Conservation (phyloP, 2,113 vertebrate species). For the Daubentonia madagascariensis region DNA sequence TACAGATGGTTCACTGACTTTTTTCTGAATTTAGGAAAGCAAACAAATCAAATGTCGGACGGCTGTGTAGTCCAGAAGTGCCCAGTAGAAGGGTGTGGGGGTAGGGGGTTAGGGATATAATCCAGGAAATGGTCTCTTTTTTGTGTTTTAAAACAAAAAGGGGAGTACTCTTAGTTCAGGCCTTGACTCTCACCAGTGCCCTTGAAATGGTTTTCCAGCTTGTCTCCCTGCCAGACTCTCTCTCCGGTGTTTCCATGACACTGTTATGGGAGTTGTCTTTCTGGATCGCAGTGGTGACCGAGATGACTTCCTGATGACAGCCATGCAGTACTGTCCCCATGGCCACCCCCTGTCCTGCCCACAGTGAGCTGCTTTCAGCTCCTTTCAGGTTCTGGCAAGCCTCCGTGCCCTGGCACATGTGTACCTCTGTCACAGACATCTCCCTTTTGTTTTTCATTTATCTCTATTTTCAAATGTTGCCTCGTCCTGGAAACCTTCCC, state of each 20-base stretch:
- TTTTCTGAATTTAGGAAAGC: not conserved
- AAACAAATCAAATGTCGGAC: not conserved
- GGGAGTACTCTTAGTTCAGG: not conserved
- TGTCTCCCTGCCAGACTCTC: not conserved
- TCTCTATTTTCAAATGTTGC: too few species aligned
- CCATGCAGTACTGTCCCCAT: fast-evolving
- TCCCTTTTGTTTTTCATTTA: not conserved
- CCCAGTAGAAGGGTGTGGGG: not conserved
- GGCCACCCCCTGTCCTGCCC: too few species aligned
- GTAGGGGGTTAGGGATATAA: too few species aligned
- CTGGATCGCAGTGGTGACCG: not conserved
- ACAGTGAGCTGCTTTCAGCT: not conserved
- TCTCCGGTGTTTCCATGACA: not conserved
- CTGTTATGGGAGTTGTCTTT: not conserved
- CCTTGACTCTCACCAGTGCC: too few species aligned
- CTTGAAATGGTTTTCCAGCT: not conserved
- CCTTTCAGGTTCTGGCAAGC: not conserved
- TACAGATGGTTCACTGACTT: not conserved
- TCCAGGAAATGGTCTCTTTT: not conserved
- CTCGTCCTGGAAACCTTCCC: too few species aligned
- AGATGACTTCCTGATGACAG: not conserved
- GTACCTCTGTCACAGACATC: not conserved
- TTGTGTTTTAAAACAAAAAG: not conserved
- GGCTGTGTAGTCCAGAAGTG: not conserved
- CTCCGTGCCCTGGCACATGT: fast-evolving